phyloP scores from a whole-genome alignment of 2,888 invertebrate species.

The Cremastinae sp. region DNA sequence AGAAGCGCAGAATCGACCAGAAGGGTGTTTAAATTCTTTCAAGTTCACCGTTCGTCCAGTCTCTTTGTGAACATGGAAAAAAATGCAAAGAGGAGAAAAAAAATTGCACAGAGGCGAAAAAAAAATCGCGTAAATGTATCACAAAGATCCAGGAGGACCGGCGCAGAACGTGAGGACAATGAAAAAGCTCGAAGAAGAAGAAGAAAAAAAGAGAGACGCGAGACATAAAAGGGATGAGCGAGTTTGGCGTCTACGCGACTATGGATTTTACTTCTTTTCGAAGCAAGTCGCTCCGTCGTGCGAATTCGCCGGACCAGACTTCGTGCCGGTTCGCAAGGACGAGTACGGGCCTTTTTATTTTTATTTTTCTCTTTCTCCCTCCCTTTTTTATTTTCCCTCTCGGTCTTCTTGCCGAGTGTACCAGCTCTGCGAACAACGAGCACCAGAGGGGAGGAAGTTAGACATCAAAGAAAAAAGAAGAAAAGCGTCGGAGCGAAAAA shows the following conservation, averaged over 20 bases:
- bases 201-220: slow-evolving; percentile 13
- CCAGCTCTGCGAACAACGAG: slow-evolving; percentile 54
- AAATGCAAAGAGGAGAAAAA: background rate
- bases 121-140: slow-evolving; percentile 5
- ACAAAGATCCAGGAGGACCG: slow-evolving; percentile 2
- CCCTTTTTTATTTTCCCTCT: slow-evolving; percentile 20
- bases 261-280: slow-evolving; percentile 48
- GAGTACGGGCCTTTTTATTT: slow-evolving; percentile 16
- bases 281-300: slow-evolving; percentile 36
- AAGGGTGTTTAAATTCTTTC: slow-evolving; percentile 17
- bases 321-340: slow-evolving; percentile 46
- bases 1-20: background rate
- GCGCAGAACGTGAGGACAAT: slow-evolving; percentile 52
- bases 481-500: slow-evolving; percentile 3
- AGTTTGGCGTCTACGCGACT: slow-evolving; percentile 54
- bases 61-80: slow-evolving; percentile 5
- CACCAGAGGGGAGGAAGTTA: slow-evolving; percentile 13
- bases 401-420: slow-evolving; percentile 27
- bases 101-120: slow-evolving; percentile 4
- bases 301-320: slow-evolving; percentile 39
- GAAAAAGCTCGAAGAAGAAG: slow-evolving; percentile 30
- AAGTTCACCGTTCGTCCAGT: slow-evolving; percentile 50
- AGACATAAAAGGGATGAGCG: slow-evolving; percentile 43
- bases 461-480: slow-evolving; percentile 27
- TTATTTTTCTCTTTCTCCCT: slow-evolving; percentile 14